Conservation (phyloP, 2,888 invertebrate species). For the Pristionchus maxplancki region DNA sequence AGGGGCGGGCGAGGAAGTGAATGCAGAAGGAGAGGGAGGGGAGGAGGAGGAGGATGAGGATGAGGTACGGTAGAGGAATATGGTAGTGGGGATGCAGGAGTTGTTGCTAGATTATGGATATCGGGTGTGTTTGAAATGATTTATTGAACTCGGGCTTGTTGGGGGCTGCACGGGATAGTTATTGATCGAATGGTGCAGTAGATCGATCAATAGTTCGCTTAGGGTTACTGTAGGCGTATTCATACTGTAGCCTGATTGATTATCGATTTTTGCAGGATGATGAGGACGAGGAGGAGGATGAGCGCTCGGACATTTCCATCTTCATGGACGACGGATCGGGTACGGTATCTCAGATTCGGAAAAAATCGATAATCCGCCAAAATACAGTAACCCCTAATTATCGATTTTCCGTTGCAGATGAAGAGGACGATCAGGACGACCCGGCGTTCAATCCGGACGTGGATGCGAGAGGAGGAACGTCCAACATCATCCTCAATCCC, state of each 20-base stretch:
- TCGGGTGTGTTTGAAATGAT: not conserved
- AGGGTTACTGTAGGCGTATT: too few species aligned
- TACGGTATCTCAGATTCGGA: not conserved
- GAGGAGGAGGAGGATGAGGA: conserved; percentile 54
- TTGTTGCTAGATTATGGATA: too few species aligned
- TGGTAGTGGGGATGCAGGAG: conserved; percentile 33
- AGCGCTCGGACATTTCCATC: conserved; percentile 34
- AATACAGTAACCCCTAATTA: not conserved
- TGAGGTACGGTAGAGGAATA: conserved; percentile 46
- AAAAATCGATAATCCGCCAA: not conserved
- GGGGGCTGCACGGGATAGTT: too few species aligned
- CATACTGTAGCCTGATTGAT: too few species aligned
- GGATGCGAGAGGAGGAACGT: conserved; percentile 48
- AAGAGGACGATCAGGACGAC: conserved; percentile 28
- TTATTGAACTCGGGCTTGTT: too few species aligned
- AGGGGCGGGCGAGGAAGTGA: conserved; percentile 51
- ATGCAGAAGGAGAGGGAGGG: conserved; percentile 53
- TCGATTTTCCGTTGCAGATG: not conserved
- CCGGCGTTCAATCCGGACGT: conserved; percentile 40
- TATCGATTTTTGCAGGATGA: conserved; percentile 44
- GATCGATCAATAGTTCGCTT: too few species aligned
- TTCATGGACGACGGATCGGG: conserved; percentile 50
- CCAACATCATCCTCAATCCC: conserved; percentile 52
- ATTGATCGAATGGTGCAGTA: too few species aligned
- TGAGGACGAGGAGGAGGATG: conserved; percentile 44